Conservation (phyloP, 2,797 vertebrate species). For the Pantherophis alleghaniensis region DNA sequence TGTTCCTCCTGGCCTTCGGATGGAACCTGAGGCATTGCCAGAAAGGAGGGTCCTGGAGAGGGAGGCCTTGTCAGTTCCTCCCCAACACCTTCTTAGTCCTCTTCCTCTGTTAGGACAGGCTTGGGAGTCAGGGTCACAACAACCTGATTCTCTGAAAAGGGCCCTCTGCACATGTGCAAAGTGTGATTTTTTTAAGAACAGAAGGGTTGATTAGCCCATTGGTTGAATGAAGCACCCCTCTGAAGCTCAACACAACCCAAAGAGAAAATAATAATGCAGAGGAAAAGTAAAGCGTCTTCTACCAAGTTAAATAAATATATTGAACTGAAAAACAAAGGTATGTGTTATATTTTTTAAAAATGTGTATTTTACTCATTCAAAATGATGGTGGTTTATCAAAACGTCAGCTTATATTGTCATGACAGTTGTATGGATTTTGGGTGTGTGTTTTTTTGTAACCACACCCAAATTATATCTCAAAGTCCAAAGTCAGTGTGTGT, state of each 20-base stretch:
- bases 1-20: too few species aligned
- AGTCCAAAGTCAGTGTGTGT: not conserved
- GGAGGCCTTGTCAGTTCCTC: too few species aligned
- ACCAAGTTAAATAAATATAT: not conserved
- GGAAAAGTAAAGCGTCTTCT: not conserved
- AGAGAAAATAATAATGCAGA: not conserved
- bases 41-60: too few species aligned
- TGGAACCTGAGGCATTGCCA: too few species aligned
- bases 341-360: not conserved
- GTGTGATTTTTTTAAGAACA: not conserved
- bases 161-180: not conserved
- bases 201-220: not conserved
- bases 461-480: not conserved
- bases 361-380: not conserved
- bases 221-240: not conserved
- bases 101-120: too few species aligned
- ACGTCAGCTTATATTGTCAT: not conserved
- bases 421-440: not conserved
- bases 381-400: not conserved
- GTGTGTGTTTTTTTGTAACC: not conserved
- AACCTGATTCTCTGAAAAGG: not conserved
- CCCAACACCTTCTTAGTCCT: too few species aligned
- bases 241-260: not conserved
- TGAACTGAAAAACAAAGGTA: not conserved
- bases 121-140: too few species aligned